phyloP scores from a whole-genome alignment of 1,140 invertebrate species.

The Cherax quadricarinatus region DNA sequence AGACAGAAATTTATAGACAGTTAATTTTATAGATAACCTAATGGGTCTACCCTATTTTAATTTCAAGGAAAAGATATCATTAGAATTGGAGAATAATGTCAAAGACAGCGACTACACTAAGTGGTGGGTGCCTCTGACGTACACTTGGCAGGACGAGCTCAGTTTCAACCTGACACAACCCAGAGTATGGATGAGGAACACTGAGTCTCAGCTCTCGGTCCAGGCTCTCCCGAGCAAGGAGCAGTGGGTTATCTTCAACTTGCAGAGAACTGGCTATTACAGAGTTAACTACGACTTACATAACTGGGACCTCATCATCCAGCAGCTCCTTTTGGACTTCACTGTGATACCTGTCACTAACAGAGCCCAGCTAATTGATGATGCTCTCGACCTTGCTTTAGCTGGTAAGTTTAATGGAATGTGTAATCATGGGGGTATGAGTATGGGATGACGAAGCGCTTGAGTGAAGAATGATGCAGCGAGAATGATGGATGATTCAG shows the following conservation, averaged over 20 bases:
- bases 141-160: conserved; percentile 38
- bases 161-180: conserved; percentile 64
- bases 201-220: conserved; percentile 43
- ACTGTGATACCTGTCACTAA: conserved; percentile 77
- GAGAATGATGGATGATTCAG: no score
- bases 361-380: conserved; percentile 85
- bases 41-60: no score
- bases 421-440: no score
- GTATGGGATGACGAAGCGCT: no score
- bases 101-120: conserved; percentile 22
- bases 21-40: no score
- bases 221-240: conserved; percentile 47
- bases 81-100: background rate
- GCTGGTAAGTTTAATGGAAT: conserved; percentile 76
- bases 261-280: conserved; percentile 77
- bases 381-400: conserved; percentile 89
- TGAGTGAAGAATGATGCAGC: no score
- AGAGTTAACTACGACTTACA: conserved; percentile 79
- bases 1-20: no score
- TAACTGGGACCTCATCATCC: conserved; percentile 78
- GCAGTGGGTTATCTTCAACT: conserved; percentile 71
- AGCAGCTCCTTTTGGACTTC: conserved; percentile 75
- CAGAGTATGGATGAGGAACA: conserved; percentile 58
- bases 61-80: conserved; percentile 49
- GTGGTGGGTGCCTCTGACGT: conserved; percentile 71